These are phyloP conservation scores for Battus philenor DNA, from an alignment of 1,140 invertebrate species.

Conservation along the genomic window DNA sequence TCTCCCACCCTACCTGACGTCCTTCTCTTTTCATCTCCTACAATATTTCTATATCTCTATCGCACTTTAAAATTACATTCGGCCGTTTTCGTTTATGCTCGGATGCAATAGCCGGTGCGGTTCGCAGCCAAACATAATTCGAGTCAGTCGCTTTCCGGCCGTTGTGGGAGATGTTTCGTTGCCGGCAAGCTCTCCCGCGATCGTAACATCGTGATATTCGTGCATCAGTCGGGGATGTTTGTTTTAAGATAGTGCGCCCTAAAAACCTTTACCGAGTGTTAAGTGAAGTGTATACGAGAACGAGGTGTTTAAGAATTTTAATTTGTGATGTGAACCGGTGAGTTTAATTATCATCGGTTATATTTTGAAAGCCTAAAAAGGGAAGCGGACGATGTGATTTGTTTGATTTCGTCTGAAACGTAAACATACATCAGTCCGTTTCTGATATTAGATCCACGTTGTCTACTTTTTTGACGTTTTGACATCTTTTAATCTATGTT, in stretches of 20 bases:
- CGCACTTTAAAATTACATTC: slow-evolving; percentile 59
- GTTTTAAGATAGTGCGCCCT: slow-evolving; percentile 54
- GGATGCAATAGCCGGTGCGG: slow-evolving; percentile 64
- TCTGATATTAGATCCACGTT: slow-evolving; percentile 40
- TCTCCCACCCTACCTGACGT: slow-evolving; percentile 53
- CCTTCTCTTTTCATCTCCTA: slow-evolving; percentile 35
- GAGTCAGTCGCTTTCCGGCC: slow-evolving; percentile 57
- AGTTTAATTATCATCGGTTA: slow-evolving; percentile 41
- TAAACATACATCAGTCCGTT: slow-evolving; percentile 49
- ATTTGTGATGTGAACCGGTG: slow-evolving; percentile 38
- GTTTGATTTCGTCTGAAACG: slow-evolving; percentile 45
- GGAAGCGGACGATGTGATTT: slow-evolving; percentile 43
- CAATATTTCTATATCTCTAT: slow-evolving; percentile 38
- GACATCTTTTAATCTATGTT: slow-evolving; percentile 44
- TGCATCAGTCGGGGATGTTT: slow-evolving; percentile 47
- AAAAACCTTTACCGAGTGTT: slow-evolving; percentile 43
- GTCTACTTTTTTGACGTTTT: slow-evolving; percentile 35
- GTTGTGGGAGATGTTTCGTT: slow-evolving; percentile 42
- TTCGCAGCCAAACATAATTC: slow-evolving; percentile 52
- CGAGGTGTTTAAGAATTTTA: slow-evolving; percentile 13
- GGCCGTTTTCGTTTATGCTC: slow-evolving; percentile 62
- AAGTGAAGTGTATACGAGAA: slow-evolving; percentile 34
- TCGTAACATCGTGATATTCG: slow-evolving; percentile 50
- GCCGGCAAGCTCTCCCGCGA: slow-evolving; percentile 42
- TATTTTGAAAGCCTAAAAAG: slow-evolving; percentile 27